phyloP scores from a whole-genome alignment of 1,140 invertebrate species.

The Tenebrio molitor region DNA sequence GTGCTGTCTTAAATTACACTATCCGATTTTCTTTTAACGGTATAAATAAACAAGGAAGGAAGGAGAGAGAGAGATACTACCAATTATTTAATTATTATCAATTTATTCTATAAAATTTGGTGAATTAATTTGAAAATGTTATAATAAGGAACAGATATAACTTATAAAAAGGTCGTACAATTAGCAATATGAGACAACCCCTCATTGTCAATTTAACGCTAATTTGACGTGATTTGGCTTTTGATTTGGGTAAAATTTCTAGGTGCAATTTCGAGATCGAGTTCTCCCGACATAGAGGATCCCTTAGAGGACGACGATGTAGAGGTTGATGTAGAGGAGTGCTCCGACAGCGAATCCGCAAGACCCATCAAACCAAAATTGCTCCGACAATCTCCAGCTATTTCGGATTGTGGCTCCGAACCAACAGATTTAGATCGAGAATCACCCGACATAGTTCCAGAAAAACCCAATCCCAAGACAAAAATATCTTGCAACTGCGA shows the following conservation, averaged over 20 bases:
- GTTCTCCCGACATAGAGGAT: constrained; percentile 61
- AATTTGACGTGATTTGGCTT: neutral
- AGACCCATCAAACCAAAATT: constrained; percentile 58
- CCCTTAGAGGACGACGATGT: constrained; percentile 64
- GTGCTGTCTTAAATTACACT: neutral
- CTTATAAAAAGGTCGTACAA: neutral
- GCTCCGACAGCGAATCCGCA: constrained; percentile 63
- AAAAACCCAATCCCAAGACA: constrained; percentile 55
- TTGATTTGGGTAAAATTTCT: constrained; percentile 16
- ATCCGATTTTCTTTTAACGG: neutral
- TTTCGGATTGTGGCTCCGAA: constrained; percentile 64
- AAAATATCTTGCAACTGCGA: constrained; percentile 83
- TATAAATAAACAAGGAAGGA: too few relatives aligned
- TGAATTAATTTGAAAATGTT: too few relatives aligned
- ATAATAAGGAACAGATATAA: too few relatives aligned
- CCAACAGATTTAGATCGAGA: constrained; percentile 62
- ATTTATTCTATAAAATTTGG: too few relatives aligned
- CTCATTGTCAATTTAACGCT: neutral
- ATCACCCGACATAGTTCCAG: constrained; percentile 59
- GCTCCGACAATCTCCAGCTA: constrained; percentile 58
- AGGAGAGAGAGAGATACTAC: too few relatives aligned
- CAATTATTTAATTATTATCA: too few relatives aligned
- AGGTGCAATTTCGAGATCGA: constrained; percentile 58
- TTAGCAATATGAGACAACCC: constrained; percentile 3
- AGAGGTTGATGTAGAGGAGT: constrained; percentile 66